A percentile compares a stretch with the other conserved stretches of the same genome.
Evolutionary conservation across 2,113 vertebrate genomes (phyloP).

Genomic region (Tiliqua scincoides): DNA sequence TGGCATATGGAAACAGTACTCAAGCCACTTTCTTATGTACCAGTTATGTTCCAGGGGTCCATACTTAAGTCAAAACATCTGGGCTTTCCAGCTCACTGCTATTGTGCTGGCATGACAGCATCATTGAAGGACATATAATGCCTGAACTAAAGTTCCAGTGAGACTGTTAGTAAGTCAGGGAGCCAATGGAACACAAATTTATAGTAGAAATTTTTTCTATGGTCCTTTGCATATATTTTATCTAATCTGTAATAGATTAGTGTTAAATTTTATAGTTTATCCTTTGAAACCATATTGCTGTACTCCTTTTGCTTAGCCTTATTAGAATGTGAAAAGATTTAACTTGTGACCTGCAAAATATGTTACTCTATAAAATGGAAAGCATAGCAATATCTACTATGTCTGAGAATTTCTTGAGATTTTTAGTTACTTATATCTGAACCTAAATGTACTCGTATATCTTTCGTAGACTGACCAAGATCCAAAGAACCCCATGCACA

Average conservation of each 20-base stretch:
- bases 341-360: conserved; percentile 56
- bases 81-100: too few relatives aligned
- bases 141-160: too few relatives aligned
- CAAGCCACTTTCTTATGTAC: too few relatives aligned
- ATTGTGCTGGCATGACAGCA: too few relatives aligned
- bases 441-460: too few relatives aligned
- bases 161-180: too few relatives aligned
- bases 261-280: conserved; percentile 60
- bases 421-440: background rate
- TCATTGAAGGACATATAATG: too few relatives aligned
- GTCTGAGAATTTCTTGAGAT: background rate
- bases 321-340: conserved; percentile 57
- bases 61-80: too few relatives aligned
- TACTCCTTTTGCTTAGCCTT: conserved; percentile 57
- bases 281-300: conserved; percentile 43
- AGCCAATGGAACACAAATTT: background rate
- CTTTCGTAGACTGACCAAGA: background rate
- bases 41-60: too few relatives aligned
- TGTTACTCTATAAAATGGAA: conserved; percentile 34
- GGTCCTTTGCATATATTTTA: conserved; percentile 26
- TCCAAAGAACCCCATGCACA: background rate
- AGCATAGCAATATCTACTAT: background rate
- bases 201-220: conserved; percentile 13
- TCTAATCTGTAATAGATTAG: conserved; percentile 44
- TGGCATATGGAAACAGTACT: background rate